phyloP scores from a whole-genome alignment of 2,888 invertebrate species.

The Alitta virens region DNA sequence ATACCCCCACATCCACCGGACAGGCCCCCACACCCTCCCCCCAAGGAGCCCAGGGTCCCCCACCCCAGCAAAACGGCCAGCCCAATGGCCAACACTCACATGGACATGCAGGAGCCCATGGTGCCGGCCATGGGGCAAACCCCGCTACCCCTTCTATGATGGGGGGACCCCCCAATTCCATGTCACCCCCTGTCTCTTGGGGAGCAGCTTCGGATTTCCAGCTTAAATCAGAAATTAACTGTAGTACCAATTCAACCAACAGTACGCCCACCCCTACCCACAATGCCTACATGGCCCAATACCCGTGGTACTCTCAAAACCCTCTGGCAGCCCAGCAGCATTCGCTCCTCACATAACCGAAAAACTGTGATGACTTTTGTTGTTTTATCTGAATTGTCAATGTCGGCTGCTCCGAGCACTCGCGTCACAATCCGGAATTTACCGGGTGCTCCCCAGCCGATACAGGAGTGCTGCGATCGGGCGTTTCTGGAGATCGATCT shows the following conservation, averaged over 20 bases:
- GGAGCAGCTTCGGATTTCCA: slow-evolving; percentile 3
- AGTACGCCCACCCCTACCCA: slow-evolving; percentile 1
- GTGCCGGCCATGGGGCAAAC: slow-evolving; percentile 1
- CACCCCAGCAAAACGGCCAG: background rate
- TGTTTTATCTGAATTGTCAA: no score
- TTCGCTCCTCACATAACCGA: slow-evolving; percentile 16
- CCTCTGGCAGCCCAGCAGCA: slow-evolving; percentile 6
- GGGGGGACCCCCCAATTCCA: slow-evolving; percentile 7
- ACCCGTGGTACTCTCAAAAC: slow-evolving; percentile 15
- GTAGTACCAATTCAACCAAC: slow-evolving; percentile 1
- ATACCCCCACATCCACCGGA: slow-evolving; percentile 3
- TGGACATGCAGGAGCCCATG: background rate
- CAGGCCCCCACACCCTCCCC: slow-evolving; percentile 10
- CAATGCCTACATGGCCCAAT: slow-evolving; percentile 9
- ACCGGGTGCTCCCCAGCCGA: no score
- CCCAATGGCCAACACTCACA: background rate
- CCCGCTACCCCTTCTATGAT: slow-evolving; percentile 2
- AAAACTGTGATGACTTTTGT: background rate
- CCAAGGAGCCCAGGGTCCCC: background rate
- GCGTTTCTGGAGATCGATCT: no score
- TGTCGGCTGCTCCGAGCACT: no score
- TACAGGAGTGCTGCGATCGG: no score
- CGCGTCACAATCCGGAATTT: no score
- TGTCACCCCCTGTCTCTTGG: slow-evolving; percentile 15
- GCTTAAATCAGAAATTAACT: background rate